Base-by-base conservation (phyloP, 2,797 vertebrate genomes). In the Cryptoblepharus egeriae region DNA sequence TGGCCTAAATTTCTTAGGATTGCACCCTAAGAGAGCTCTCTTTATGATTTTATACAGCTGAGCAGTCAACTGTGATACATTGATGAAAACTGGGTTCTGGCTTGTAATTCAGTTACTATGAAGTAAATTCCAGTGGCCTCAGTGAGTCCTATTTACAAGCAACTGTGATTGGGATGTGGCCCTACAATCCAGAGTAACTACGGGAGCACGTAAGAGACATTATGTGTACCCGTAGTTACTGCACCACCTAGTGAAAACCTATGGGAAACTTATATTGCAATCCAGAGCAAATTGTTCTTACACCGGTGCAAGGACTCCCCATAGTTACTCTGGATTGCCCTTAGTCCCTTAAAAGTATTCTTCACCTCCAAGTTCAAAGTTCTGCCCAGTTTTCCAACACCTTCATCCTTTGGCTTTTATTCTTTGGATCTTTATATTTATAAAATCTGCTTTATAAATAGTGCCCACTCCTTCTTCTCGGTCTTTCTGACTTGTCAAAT, bases 351-450 rank as follows among this genome's bases (percentile, higher is more conserved):
- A 61, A 45, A 28, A 32, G 16, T 42, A 30, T 30, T 70, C n/a
- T 60, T 75, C 79, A 81, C 71, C 75, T 79, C 75, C 61, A 77
- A 24, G 75, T 32, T 75, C 55, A 79, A 37, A 18, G 12, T 73
- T 63, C 64, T 49, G 11, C 60, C 13, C 60, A 49, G 39, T 79
- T 58, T 83, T 73, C 74, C 76, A 32, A 64, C 49, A 42, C 6
- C 37, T 69, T 13, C 45, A 63, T 39, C 30, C 73, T 30, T 13
- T n/a, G n/a, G n/a, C n/a, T n/a, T n/a, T n/a, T n/a, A 63, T 39
- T 28, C 73, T 30, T 13, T 3, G n/a, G 22, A 55, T 42, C 61
- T 5, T 57, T 35, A 63, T 72, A n/a, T n/a, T n/a, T n/a, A n/a
- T n/a, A n/a, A 42, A 70, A 57, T 11, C 72, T 78, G 32, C 49